phyloP scores from a whole-genome alignment of 2,113 vertebrate genomes.

The Oxyura jamaicensis region DNA sequence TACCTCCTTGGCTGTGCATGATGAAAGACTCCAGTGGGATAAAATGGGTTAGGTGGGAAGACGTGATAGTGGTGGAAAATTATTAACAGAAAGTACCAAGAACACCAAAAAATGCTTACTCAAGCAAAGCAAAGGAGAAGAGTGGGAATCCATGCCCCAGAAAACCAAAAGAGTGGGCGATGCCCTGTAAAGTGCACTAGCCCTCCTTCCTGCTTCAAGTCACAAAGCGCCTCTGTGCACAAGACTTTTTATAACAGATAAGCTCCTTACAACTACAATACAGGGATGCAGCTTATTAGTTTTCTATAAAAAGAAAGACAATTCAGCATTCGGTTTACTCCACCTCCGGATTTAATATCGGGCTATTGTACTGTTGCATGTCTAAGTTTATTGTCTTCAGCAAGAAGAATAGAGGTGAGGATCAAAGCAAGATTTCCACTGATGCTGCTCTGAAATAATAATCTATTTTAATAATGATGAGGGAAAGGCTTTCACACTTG shows the following conservation, averaged over 20 bases:
- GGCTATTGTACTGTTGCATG: neutral
- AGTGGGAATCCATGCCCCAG: neutral
- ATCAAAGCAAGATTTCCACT: neutral
- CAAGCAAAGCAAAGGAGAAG: neutral
- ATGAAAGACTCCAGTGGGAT: neutral
- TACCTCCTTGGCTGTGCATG: neutral
- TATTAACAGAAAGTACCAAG: neutral
- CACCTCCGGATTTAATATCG: neutral
- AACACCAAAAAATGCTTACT: neutral
- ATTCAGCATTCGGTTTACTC: neutral
- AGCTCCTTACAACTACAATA: neutral
- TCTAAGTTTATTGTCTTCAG: constrained; percentile 3
- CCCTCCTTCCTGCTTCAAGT: neutral
- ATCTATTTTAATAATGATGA: constrained; percentile 18
- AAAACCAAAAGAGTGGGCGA: neutral
- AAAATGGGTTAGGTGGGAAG: neutral
- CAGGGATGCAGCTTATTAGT: neutral
- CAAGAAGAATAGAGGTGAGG: neutral
- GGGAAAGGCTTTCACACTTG: neutral
- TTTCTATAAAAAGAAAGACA: neutral
- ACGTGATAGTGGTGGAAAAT: neutral
- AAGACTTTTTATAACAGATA: neutral
- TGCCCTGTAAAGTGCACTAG: neutral
- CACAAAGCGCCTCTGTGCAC: neutral
- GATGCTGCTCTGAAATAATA: neutral